Conservation (phyloP, 1,140 invertebrate species). For the Cydia pomonella region DNA sequence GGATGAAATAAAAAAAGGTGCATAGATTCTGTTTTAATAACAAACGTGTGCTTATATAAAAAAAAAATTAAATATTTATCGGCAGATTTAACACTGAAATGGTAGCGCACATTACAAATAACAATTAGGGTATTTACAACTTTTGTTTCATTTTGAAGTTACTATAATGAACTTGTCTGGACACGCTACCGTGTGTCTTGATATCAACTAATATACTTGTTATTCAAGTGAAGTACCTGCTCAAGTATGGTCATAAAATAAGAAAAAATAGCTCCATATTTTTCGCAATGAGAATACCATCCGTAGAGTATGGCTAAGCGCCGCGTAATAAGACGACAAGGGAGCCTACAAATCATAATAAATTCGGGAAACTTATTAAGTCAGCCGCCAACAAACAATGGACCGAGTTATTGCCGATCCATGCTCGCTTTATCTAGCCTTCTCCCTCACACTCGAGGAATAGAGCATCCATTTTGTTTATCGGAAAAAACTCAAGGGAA, state of each 20-base stretch:
- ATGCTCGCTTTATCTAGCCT: conserved; percentile 65
- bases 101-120: too few relatives aligned
- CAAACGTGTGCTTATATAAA: too few relatives aligned
- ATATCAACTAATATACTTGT: neutral
- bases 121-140: too few relatives aligned
- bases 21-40: too few relatives aligned
- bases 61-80: too few relatives aligned
- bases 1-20: too few relatives aligned
- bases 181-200: too few relatives aligned
- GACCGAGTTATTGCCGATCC: conserved; percentile 75
- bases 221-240: conserved; percentile 24
- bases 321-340: conserved; percentile 65
- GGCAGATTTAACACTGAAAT: too few relatives aligned
- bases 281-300: conserved; percentile 42
- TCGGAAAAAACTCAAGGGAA: conserved; percentile 66
- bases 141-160: too few relatives aligned
- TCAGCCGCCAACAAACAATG: conserved; percentile 77
- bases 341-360: conserved; percentile 75
- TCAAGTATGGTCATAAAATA: conserved; percentile 17
- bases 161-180: too few relatives aligned
- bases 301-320: conserved; percentile 56
- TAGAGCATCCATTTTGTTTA: conserved; percentile 62
- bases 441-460: conserved; percentile 53
- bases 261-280: conserved; percentile 37
- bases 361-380: conserved; percentile 77